phyloP scores from a whole-genome alignment of 2,888 invertebrate genomes.

The Apamea sordens region DNA sequence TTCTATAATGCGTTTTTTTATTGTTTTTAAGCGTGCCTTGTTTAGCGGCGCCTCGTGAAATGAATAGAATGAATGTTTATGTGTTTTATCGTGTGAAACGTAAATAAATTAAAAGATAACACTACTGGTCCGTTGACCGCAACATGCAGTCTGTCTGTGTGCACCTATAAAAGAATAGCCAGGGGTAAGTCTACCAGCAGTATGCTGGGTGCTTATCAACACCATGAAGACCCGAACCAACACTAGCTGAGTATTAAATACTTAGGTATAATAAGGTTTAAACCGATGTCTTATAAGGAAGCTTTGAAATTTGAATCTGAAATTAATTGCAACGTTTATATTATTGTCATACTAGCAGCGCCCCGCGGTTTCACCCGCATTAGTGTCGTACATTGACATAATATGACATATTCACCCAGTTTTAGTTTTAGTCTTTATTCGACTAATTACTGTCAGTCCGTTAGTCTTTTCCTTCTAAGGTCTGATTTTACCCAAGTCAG shows the following conservation, averaged over 20 bases:
- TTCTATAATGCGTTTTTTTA: conserved; percentile 49
- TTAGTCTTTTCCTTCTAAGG: not conserved
- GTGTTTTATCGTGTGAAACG: conserved; percentile 15
- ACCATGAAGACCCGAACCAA: not conserved
- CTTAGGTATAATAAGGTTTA: not conserved
- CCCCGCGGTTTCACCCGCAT: not conserved
- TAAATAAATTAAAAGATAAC: conserved; percentile 36
- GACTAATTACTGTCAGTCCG: not conserved
- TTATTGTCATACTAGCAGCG: not conserved
- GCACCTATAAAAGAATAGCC: not conserved
- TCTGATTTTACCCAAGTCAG: no score
- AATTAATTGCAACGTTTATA: not conserved
- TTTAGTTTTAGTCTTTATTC: not conserved
- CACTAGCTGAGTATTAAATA: not conserved
- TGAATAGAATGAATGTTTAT: conserved; percentile 32
- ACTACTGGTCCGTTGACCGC: conserved; percentile 7
- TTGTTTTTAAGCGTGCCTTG: conserved; percentile 39
- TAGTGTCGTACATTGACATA: no score
- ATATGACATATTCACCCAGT: not conserved
- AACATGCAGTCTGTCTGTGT: not conserved
- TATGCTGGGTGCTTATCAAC: not conserved
- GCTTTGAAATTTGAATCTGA: no score
- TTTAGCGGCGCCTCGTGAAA: conserved; percentile 31
- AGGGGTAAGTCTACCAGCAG: not conserved
- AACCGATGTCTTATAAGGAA: not conserved